A percentile compares a stretch with the other conserved stretches of the same genome.
These are phyloP conservation scores for Cyclina sinensis DNA, from an alignment of 1,140 invertebrate genomes.

Conservation along the genomic window DNA sequence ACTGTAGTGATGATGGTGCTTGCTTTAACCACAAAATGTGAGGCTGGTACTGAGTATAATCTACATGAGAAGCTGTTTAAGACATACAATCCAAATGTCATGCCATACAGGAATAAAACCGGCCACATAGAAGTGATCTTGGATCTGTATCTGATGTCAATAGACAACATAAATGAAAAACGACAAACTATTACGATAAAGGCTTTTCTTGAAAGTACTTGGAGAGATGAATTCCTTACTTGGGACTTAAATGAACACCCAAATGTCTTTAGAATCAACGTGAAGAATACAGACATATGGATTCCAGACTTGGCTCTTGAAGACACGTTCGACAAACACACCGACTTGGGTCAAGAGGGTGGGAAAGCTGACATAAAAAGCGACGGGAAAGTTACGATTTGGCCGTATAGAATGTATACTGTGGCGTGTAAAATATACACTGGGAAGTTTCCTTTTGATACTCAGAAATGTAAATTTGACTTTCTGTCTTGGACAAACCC, in stretches of 20 bases:
- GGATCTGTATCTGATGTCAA: conserved; percentile 50
- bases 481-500: conserved; percentile 98
- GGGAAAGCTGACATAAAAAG: conserved; percentile 11
- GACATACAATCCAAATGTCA: conserved; percentile 44
- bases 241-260: conserved; percentile 26
- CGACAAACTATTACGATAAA: conserved; percentile 29
- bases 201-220: conserved; percentile 42
- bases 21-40: neutral
- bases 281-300: conserved; percentile 39
- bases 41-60: neutral
- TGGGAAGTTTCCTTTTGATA: conserved; percentile 90
- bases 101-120: neutral
- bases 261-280: neutral
- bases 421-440: conserved; percentile 91
- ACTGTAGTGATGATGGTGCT: neutral
- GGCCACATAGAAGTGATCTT: neutral
- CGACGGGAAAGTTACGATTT: conserved; percentile 33
- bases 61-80: neutral
- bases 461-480: conserved; percentile 98
- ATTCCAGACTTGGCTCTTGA: conserved; percentile 20
- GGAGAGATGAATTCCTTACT: conserved; percentile 36
- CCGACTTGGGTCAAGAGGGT: conserved; percentile 26
- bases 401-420: conserved; percentile 53
- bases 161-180: conserved; percentile 37
- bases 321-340: conserved; percentile 36